These are phyloP conservation scores for Chionoecetes opilio DNA, from an alignment of 1,140 invertebrate genomes.

Conservation along the genomic window DNA sequence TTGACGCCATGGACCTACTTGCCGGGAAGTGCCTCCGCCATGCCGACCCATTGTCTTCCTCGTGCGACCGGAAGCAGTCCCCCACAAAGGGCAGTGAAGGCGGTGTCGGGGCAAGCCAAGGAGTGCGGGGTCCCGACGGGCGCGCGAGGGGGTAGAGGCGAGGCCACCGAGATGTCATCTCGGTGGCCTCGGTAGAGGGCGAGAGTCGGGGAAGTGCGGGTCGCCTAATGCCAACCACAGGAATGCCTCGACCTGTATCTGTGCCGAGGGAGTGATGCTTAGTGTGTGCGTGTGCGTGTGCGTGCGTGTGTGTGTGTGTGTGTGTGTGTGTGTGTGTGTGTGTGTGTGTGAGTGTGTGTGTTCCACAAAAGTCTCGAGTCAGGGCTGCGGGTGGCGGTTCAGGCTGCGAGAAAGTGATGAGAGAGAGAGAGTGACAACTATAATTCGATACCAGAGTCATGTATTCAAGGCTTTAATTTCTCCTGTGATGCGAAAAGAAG, in stretches of 20 bases:
- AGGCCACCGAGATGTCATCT: too few relatives aligned
- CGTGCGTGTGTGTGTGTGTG: neutral
- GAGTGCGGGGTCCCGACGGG: neutral
- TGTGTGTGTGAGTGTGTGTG: neutral
- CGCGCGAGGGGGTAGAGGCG: too few relatives aligned
- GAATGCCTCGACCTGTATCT: neutral
- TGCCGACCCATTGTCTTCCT: neutral
- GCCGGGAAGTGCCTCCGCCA: neutral
- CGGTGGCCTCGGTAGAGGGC: too few relatives aligned
- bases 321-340: neutral
- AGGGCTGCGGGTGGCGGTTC: too few relatives aligned
- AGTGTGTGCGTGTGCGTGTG: neutral
- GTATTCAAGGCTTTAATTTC: too few relatives aligned
- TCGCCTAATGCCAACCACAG: neutral
- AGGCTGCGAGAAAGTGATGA: too few relatives aligned
- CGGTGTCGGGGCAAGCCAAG: neutral
- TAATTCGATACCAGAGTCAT: too few relatives aligned
- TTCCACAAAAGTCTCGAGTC: too few relatives aligned
- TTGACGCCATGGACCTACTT: neutral
- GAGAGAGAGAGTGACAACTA: too few relatives aligned
- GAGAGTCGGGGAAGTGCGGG: neutral
- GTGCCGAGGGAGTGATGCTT: neutral
- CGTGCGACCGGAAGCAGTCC: neutral
- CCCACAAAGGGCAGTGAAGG: neutral
- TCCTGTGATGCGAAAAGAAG: too few relatives aligned